Evolutionary conservation across 2,113 vertebrate genomes (phyloP).

Genomic region (Motacilla alba): DNA sequence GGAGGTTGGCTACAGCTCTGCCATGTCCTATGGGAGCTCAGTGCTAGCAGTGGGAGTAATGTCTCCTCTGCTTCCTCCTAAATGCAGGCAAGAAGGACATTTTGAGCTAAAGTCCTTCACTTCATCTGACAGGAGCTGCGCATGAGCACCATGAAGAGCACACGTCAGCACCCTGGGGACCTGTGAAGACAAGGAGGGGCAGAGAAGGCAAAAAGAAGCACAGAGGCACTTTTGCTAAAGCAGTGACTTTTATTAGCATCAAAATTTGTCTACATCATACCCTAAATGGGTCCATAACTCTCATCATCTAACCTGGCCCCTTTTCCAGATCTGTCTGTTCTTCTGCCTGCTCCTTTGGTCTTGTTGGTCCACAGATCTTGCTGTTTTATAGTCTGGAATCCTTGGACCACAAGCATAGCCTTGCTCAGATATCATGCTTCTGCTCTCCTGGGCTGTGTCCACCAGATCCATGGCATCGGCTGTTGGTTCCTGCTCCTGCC

Average conservation of each 20-base stretch:
- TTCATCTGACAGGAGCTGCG: neutral
- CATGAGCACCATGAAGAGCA: neutral
- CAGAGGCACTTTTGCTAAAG: neutral
- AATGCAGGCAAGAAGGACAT: neutral
- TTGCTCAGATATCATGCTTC: neutral
- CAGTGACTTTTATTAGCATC: neutral
- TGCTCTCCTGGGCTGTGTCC: neutral
- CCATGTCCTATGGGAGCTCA: neutral
- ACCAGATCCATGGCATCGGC: rapidly evolving
- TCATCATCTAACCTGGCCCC: neutral
- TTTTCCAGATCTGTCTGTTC: neutral
- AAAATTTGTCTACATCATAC: neutral
- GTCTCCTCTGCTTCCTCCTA: neutral
- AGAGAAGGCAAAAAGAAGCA: neutral
- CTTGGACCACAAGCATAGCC: neutral
- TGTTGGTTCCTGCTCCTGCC: neutral
- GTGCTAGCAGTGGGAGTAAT: neutral
- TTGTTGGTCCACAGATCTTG: neutral
- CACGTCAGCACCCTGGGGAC: neutral
- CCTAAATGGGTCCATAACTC: neutral
- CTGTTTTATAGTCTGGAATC: neutral
- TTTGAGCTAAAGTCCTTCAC: neutral
- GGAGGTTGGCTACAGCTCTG: neutral
- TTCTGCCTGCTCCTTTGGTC: neutral
- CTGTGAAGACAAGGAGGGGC: neutral